These are phyloP conservation scores for Campoletis raptor DNA, from an alignment of 2,888 invertebrate genomes.

Conservation along the genomic window DNA sequence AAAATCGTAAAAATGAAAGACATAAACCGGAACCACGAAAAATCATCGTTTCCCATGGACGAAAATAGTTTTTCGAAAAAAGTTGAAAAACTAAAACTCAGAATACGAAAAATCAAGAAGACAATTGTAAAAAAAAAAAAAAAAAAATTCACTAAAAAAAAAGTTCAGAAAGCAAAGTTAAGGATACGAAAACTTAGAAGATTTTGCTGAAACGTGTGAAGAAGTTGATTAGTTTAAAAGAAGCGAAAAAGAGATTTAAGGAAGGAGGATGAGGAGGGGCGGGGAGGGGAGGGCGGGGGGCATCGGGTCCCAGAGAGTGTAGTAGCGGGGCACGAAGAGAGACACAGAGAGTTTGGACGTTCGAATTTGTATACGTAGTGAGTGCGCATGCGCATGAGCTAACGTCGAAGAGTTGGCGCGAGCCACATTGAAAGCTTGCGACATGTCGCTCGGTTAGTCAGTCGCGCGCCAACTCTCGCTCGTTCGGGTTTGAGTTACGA, in stretches of 20 bases:
- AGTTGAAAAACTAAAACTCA: no score
- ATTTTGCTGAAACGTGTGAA: conserved; percentile 67
- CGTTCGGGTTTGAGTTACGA: conserved; percentile 71
- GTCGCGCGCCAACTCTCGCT: conserved; percentile 83
- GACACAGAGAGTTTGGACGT: conserved; percentile 45
- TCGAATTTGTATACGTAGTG: conserved; percentile 24
- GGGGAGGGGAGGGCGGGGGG: conserved; percentile 6
- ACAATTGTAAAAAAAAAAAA: background rate
- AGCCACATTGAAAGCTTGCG: conserved; percentile 84
- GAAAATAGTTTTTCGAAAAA: no score
- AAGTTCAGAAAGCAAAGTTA: background rate
- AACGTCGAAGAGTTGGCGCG: conserved; percentile 76
- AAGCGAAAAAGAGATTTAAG: conserved; percentile 10
- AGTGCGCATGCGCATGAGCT: conserved; percentile 78
- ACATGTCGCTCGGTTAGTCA: conserved; percentile 82
- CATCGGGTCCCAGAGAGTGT: conserved; percentile 3
- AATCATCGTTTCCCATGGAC: no score
- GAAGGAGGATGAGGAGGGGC: conserved; percentile 26
- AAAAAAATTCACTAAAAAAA: fast-evolving
- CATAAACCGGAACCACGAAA: no score
- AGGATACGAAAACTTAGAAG: conserved; percentile 64
- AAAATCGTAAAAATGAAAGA: no score
- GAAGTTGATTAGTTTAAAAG: background rate
- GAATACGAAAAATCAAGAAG: background rate
- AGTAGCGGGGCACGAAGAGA: conserved; percentile 14